These are phyloP conservation scores for Manis javanica DNA, from an alignment of 2,797 vertebrate species.

Conservation along the genomic window DNA sequence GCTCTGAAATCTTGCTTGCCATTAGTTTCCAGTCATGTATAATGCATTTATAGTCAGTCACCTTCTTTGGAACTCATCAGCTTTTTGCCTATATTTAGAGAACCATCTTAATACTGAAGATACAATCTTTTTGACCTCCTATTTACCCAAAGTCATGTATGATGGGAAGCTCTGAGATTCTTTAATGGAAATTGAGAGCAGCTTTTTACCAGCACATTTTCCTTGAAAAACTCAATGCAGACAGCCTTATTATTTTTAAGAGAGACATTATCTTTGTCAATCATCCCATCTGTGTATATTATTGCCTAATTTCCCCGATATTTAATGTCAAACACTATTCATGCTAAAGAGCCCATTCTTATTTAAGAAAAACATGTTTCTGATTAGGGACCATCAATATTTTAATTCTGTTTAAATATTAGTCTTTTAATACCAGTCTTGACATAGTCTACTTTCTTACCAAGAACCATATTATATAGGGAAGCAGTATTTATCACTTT, in stretches of 20 bases:
- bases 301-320: not conserved
- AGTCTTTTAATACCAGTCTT: not conserved
- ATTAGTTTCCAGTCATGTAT: slow-evolving; percentile 73
- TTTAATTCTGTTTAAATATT: not conserved
- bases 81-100: slow-evolving; percentile 73
- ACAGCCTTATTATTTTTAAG: slow-evolving; percentile 13
- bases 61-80: slow-evolving; percentile 75
- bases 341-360: slow-evolving; percentile 17
- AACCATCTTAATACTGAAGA: slow-evolving; percentile 59
- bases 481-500: not conserved
- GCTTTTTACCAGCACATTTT: not conserved
- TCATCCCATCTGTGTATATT: not conserved
- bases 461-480: not conserved
- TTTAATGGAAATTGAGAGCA: slow-evolving; percentile 50
- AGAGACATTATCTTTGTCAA: not conserved
- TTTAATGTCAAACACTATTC: slow-evolving; percentile 21
- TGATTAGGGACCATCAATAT: slow-evolving; percentile 3
- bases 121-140: slow-evolving; percentile 3
- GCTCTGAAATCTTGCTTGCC: slow-evolving; percentile 73
- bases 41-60: slow-evolving; percentile 73
- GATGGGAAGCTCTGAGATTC: slow-evolving; percentile 7
- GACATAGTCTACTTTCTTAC: not conserved
- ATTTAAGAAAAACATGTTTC: not conserved
- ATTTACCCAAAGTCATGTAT: slow-evolving; percentile 34
- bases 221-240: slow-evolving; percentile 45